Conservation (phyloP, 1,140 invertebrate species). For the Drosophila melanogaster region DNA sequence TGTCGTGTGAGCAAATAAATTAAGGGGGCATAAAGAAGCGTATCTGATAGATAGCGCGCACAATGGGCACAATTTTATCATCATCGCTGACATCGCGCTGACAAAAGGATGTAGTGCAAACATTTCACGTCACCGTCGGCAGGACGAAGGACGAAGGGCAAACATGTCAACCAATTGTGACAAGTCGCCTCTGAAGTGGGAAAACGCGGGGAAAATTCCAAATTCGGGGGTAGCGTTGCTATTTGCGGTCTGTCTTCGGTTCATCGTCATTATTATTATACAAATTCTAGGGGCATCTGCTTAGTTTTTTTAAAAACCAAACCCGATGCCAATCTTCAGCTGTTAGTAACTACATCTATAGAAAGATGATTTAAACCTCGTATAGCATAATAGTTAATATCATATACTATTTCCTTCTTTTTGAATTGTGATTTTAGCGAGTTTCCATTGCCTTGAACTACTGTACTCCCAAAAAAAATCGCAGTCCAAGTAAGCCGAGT, state of each 20-base stretch:
- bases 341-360: too few relatives aligned
- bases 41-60: conserved; percentile 61
- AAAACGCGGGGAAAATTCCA: conserved; percentile 5
- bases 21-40: conserved; percentile 23
- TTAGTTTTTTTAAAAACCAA: neutral
- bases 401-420: too few relatives aligned
- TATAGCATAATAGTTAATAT: too few relatives aligned
- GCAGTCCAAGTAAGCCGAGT: conserved; percentile 35
- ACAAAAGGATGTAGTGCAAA: conserved; percentile 80
- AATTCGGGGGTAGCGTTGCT: conserved; percentile 16
- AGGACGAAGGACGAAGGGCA: conserved; percentile 25
- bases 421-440: too few relatives aligned
- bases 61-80: conserved; percentile 56
- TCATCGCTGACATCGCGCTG: conserved; percentile 57
- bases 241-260: conserved; percentile 53
- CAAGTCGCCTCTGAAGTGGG: conserved; percentile 68
- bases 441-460: neutral
- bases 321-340: neutral
- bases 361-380: too few relatives aligned
- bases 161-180: conserved; percentile 78
- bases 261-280: conserved; percentile 35
- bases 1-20: conserved; percentile 67
- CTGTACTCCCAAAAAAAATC: conserved; percentile 6
- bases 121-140: conserved; percentile 43
- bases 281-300: conserved; percentile 14